Conservation (phyloP, 2,113 vertebrate species). For the Cottus gobio region DNA sequence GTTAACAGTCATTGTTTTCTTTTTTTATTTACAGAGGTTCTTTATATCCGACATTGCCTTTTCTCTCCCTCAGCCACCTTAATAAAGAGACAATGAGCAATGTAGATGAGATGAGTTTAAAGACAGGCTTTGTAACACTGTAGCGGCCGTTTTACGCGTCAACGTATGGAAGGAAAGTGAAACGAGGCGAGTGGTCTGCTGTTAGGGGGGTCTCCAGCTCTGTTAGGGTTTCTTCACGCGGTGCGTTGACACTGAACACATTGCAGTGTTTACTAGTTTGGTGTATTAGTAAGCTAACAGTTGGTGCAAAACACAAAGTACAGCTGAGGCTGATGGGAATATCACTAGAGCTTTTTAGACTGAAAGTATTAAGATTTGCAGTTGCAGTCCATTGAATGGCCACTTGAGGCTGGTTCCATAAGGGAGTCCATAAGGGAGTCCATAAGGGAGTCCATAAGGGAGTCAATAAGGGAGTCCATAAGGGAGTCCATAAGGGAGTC, state of each 20-base stretch:
- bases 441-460: too few species aligned
- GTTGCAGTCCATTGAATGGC: background rate
- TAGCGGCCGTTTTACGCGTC: background rate
- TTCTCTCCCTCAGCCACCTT: background rate
- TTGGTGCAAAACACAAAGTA: background rate
- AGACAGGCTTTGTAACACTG: background rate
- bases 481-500: too few species aligned
- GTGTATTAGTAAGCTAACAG: background rate
- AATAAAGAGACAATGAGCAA: slow-evolving; percentile 4
- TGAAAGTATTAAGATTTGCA: too few species aligned
- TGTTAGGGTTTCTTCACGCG: background rate
- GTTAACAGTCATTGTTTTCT: slow-evolving; percentile 14
- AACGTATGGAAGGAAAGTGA: background rate
- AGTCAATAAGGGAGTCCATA: too few species aligned
- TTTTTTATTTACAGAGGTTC: slow-evolving; percentile 14
- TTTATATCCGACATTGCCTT: background rate
- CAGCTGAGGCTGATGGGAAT: background rate
- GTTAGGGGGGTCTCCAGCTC: too few species aligned
- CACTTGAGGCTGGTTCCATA: background rate
- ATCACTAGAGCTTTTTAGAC: background rate
- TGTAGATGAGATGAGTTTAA: background rate
- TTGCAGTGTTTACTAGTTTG: background rate
- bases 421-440: too few species aligned
- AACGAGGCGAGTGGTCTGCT: background rate
- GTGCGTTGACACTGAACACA: background rate